Conservation (phyloP, 1,140 invertebrate species). For the Drosophila kepulauana region DNA sequence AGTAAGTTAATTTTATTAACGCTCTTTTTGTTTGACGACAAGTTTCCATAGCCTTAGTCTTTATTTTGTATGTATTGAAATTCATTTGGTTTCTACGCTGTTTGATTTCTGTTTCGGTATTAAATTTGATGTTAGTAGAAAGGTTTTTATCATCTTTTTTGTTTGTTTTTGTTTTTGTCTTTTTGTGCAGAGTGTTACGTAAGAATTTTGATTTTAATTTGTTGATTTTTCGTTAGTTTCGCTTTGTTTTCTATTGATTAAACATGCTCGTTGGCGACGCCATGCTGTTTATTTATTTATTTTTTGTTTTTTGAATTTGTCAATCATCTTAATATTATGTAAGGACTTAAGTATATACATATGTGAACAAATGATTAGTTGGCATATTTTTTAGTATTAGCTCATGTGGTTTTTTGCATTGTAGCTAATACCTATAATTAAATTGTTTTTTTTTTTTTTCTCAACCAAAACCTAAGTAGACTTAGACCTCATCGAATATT, state of each 20-base stretch:
- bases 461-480: too few relatives aligned
- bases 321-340: conserved; percentile 56
- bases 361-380: neutral
- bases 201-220: conserved; percentile 69
- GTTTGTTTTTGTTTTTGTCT: conserved; percentile 13
- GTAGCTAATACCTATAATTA: neutral
- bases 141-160: conserved; percentile 42
- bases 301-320: conserved; percentile 20
- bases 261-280: conserved; percentile 35
- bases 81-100: conserved; percentile 52
- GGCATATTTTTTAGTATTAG: conserved; percentile 8
- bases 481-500: too few relatives aligned
- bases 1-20: conserved; percentile 80
- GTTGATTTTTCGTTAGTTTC: conserved; percentile 46
- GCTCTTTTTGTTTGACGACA: conserved; percentile 59
- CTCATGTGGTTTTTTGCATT: neutral
- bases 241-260: conserved; percentile 56
- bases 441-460: too few relatives aligned
- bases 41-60: conserved; percentile 29
- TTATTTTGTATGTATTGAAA: conserved; percentile 44
- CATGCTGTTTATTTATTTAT: conserved; percentile 17
- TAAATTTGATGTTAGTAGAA: conserved; percentile 54
- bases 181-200: conserved; percentile 51
- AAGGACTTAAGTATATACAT: neutral
- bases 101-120: conserved; percentile 42